Evolutionary conservation across 2,888 invertebrate genomes (phyloP).

Genomic region (Branchellion lobata): DNA sequence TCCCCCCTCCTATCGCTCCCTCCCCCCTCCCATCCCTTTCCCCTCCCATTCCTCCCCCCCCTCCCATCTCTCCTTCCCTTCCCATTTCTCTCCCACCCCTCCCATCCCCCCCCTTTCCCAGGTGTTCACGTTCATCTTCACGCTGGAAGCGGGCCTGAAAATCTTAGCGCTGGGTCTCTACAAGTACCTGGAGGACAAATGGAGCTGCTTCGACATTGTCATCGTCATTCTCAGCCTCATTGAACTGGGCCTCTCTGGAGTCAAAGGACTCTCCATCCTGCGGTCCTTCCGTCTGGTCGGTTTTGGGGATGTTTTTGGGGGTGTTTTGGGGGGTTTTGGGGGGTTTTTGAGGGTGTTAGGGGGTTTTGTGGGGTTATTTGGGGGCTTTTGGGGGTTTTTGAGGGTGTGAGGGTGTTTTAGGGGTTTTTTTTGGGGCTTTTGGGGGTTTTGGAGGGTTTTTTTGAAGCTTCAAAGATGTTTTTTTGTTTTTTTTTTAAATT

Average conservation of each 20-base stretch:
- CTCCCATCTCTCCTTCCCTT: background rate
- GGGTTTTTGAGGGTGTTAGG: background rate
- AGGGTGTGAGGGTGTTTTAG: no score
- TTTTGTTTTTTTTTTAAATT: no score
- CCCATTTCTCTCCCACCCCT: background rate
- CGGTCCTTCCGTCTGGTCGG: conserved; percentile 95
- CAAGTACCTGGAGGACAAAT: conserved; percentile 94
- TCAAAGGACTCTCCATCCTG: conserved; percentile 92
- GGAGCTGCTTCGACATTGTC: conserved; percentile 98
- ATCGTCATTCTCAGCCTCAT: conserved; percentile 92
- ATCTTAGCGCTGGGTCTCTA: conserved; percentile 94
- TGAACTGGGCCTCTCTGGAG: conserved; percentile 88
- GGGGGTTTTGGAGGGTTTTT: no score
- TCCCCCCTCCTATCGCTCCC: no score
- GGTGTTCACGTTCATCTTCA: conserved; percentile 97
- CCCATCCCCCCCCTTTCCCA: conserved; percentile 59
- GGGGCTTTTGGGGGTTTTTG: no score
- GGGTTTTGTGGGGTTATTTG: no score
- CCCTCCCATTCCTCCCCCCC: conserved; percentile 59
- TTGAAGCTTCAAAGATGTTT: no score
- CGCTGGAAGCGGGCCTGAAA: conserved; percentile 89
- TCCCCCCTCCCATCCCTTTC: background rate
- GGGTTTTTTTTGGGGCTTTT: no score
- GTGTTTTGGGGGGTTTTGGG: background rate
- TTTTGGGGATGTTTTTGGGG: background rate